Conservation (phyloP, 2,888 invertebrate species). For the Heliconius sara region DNA sequence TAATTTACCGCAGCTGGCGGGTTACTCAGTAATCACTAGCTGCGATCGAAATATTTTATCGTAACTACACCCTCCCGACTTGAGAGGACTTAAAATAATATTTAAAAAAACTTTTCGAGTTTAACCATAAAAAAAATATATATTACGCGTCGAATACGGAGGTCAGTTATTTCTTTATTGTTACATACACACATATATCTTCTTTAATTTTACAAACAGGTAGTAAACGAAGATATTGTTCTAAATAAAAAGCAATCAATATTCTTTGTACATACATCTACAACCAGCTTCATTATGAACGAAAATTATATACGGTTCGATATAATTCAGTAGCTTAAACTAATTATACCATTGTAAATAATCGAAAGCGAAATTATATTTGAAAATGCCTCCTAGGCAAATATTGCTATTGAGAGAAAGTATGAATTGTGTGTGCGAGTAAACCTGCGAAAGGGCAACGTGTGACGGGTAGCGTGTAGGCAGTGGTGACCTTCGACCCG, state of each 20-base stretch:
- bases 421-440: slow-evolving; percentile 57
- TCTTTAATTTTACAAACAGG: neutral
- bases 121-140: neutral
- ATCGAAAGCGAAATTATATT: slow-evolving; percentile 48
- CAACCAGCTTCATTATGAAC: slow-evolving; percentile 9
- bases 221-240: slow-evolving; percentile 22
- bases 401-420: slow-evolving; percentile 59
- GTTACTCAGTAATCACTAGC: slow-evolving; percentile 6
- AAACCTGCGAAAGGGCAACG: slow-evolving; percentile 49
- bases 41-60: slow-evolving; percentile 4
- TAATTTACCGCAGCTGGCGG: slow-evolving; percentile 25
- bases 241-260: slow-evolving; percentile 30
- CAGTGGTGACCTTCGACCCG: slow-evolving; percentile 52
- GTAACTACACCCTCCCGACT: neutral
- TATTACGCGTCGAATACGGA: neutral
- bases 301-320: slow-evolving; percentile 37
- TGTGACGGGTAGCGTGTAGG: slow-evolving; percentile 59
- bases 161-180: neutral
- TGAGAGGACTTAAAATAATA: neutral
- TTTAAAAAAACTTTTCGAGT: neutral
- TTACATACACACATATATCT: neutral
- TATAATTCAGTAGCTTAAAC: slow-evolving; percentile 40
- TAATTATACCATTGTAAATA: slow-evolving; percentile 49
- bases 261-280: neutral
- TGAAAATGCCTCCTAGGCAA: slow-evolving; percentile 50